Evolutionary conservation across 2,113 vertebrate genomes (phyloP).

Genomic region (Mandrillus leucophaeus): DNA sequence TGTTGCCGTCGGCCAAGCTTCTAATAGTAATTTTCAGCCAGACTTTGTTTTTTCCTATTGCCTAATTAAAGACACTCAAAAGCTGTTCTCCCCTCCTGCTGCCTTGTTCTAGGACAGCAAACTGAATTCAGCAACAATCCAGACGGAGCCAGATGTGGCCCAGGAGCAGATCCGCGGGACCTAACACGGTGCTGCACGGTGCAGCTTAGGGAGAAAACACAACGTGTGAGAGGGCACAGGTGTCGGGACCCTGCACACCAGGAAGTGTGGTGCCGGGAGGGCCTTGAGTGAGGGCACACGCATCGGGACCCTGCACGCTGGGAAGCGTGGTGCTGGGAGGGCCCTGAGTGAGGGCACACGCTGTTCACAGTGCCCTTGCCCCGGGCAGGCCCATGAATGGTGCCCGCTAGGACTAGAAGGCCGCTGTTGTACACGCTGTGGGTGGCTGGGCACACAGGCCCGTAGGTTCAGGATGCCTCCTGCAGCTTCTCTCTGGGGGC

Average conservation of each 20-base stretch:
- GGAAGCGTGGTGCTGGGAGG: not conserved
- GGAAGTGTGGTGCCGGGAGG: not conserved
- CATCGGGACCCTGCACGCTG: not conserved
- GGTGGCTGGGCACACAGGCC: too few relatives aligned
- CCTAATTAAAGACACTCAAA: conserved; percentile 69
- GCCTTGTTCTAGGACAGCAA: conserved; percentile 4
- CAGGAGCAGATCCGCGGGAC: not conserved
- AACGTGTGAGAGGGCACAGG: rapidly evolving
- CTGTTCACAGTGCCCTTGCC: not conserved
- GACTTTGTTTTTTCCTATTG: conserved; percentile 74
- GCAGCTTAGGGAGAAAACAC: not conserved
- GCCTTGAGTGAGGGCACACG: rapidly evolving
- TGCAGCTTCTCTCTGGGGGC: not conserved
- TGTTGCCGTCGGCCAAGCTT: conserved; percentile 23
- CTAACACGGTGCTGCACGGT: not conserved
- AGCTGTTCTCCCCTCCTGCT: conserved; percentile 55
- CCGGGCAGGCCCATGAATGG: not conserved
- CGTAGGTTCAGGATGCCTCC: not conserved
- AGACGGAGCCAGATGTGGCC: not conserved
- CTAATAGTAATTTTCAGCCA: conserved; percentile 55
- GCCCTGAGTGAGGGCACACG: not conserved
- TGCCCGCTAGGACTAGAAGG: rapidly evolving
- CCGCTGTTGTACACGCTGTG: not conserved
- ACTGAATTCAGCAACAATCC: not conserved
- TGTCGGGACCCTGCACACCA: not conserved